Base-by-base conservation (phyloP, 2,797 vertebrate genomes). In the Halcyon badia region DNA sequence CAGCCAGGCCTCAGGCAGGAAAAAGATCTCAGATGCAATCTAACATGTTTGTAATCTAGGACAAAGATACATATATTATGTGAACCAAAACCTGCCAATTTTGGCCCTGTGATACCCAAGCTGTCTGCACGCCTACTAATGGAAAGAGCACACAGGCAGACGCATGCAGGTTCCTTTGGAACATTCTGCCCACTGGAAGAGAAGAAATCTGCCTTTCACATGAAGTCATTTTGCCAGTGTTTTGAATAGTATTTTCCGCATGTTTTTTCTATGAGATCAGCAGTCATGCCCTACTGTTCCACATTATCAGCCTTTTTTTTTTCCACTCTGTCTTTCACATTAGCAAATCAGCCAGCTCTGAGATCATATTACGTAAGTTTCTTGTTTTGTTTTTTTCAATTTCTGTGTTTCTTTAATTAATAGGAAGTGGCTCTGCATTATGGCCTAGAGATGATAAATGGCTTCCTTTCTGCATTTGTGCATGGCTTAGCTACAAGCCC, bases 251-350 rank as follows among this genome's bases (percentile, higher is more conserved):
- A 94, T 92, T 97, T 95, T 96, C 94, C 9, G 57, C 96, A 78
- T 94, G 91, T 96, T 97, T 96, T 96, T 94, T 90, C 81, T 80
- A n/a, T 97, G 93, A 97, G 95, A 82, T 97, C 96, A 97, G 91
- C 93, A 97, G 94, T 94, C 93, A 85, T 96, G 90, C 91, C 94
- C 93, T 83, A 95, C 85, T 96, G 95, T 97, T 96, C 93, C 91
- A 96, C 90, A 96, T 97, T 97, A 96, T 96, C 93, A 94, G 60
- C 73, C 62, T 39, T 90, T 94, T 69, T 95, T 95, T 95, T 89
- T 96, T 69, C 90, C 94, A 77, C 83, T 46, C 92, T 89, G 81
- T 80, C 75, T 96, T 97, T 96, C 77, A 83, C 86, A 94, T 92
- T 96, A 93, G 52, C 69, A 75, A 87, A 95, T 96, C 90, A 54